Conservation (phyloP, 2,888 invertebrate species). For the Cristatella mucedo region DNA sequence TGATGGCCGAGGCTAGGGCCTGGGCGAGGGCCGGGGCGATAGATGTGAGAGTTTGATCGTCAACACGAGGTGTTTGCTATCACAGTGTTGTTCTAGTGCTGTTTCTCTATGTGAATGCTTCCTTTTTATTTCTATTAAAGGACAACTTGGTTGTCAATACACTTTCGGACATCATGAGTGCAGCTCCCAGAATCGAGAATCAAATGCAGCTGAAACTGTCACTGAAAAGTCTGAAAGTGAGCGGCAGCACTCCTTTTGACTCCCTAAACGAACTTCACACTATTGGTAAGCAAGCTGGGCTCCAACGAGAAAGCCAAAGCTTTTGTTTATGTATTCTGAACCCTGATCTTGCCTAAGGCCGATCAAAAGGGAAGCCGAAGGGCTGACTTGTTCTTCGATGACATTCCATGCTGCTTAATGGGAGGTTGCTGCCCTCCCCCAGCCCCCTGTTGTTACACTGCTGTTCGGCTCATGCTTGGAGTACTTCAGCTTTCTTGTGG, state of each 20-base stretch:
- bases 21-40: too few relatives aligned
- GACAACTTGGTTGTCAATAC: slow-evolving; percentile 64
- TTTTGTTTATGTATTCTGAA: too few relatives aligned
- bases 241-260: slow-evolving; percentile 56
- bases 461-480: too few relatives aligned
- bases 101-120: not conserved
- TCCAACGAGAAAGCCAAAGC: too few relatives aligned
- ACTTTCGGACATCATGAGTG: slow-evolving; percentile 48
- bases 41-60: not conserved
- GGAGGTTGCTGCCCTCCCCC: too few relatives aligned
- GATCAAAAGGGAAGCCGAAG: too few relatives aligned
- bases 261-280: slow-evolving; percentile 44
- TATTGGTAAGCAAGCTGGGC: slow-evolving; percentile 25
- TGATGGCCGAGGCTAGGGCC: too few relatives aligned
- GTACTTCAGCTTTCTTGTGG: slow-evolving; percentile 8
- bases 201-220: slow-evolving; percentile 61
- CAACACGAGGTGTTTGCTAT: not conserved
- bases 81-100: too few relatives aligned
- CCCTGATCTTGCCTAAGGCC: too few relatives aligned
- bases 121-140: slow-evolving; percentile 37
- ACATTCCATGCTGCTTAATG: too few relatives aligned
- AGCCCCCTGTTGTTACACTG: too few relatives aligned
- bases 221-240: slow-evolving; percentile 59
- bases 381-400: too few relatives aligned
- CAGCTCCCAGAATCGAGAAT: slow-evolving; percentile 42